Conservation (phyloP, 2,797 vertebrate genomes). For the Onychomys leucogaster region DNA sequence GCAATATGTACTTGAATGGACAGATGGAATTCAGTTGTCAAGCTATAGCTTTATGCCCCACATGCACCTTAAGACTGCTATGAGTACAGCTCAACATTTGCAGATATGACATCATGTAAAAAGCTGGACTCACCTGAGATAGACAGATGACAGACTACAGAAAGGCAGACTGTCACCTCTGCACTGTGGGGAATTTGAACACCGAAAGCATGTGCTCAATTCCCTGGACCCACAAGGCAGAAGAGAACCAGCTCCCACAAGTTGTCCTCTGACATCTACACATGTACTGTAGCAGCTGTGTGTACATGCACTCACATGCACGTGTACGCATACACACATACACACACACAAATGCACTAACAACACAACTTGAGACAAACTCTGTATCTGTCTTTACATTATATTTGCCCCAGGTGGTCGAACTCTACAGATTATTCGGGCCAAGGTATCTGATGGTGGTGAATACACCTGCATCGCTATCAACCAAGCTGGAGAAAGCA, state of each 20-base stretch:
- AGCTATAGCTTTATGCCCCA: not conserved
- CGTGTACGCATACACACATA: not conserved
- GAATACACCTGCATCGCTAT: conserved; percentile 95
- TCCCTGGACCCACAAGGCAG: not conserved
- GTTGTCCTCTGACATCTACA: too few relatives aligned
- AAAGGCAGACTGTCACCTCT: not conserved
- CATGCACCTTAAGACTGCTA: not conserved
- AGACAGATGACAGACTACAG: not conserved
- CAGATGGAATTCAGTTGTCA: not conserved
- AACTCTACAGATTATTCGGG: conserved; percentile 94
- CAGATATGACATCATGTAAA: not conserved
- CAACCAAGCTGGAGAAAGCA: conserved; percentile 95
- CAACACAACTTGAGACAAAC: not conserved
- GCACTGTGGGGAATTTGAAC: not conserved
- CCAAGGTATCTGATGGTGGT: conserved; percentile 93
- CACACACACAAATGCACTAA: not conserved
- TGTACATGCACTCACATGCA: not conserved
- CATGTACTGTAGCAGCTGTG: not conserved
- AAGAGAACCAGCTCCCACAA: not conserved
- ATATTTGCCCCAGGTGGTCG: conserved; percentile 91
- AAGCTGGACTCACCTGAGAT: not conserved
- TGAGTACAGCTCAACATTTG: not conserved
- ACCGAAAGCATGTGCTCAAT: not conserved
- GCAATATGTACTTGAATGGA: not conserved
- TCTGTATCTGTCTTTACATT: not conserved